Base-by-base conservation (phyloP, 2,113 vertebrate genomes). In the Albula goreensis region DNA sequence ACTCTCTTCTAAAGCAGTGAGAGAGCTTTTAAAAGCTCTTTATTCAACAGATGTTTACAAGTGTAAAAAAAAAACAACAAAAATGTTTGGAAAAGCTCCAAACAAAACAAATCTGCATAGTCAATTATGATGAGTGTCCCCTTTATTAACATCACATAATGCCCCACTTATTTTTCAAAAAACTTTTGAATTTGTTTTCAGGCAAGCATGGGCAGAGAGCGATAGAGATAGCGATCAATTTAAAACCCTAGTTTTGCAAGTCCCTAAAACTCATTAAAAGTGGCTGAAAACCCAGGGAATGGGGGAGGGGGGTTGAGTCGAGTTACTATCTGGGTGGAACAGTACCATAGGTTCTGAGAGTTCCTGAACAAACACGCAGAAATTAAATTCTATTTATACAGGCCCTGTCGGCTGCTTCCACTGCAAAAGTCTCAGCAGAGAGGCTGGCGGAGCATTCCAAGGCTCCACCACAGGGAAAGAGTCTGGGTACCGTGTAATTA, bases 371-470 rank as follows among this genome's bases (percentile, higher is more conserved):
- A 81, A 81, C 50, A 81, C 50, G 25, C 9, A 81, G 50, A 81
- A 81, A 81, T 81, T 17, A 81, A 52, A 81, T 81, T 81, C 80
- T 81, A 81, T 81, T 81, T 81, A 53, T 81, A 81, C 80, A 25
- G 80, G 17, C 78, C 78, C 41, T 80, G 50, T 17, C 4, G 70
- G 70, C 70, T 31, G 70, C 22, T 74, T 66, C 7, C n/a, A 74
- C 70, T 7, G n/a, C 22, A 31, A 5, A 25, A 9, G 70, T 12
- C 70, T 9, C 70, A 0, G 70, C 10, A 7, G 70, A 31, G 70
- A 5, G 70, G n/a, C 7, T 74, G 70, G 5, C n/a, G 70, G 22
- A 9, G 22, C 5, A n/a, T 31, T 74, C 70, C 5, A n/a, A 19
- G 63, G 22, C 17, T n/a, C 19, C 17, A 5, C 63, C 63, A 3